phyloP scores from a whole-genome alignment of 2,888 invertebrate species.

The Scelioninae gen. 1 region DNA sequence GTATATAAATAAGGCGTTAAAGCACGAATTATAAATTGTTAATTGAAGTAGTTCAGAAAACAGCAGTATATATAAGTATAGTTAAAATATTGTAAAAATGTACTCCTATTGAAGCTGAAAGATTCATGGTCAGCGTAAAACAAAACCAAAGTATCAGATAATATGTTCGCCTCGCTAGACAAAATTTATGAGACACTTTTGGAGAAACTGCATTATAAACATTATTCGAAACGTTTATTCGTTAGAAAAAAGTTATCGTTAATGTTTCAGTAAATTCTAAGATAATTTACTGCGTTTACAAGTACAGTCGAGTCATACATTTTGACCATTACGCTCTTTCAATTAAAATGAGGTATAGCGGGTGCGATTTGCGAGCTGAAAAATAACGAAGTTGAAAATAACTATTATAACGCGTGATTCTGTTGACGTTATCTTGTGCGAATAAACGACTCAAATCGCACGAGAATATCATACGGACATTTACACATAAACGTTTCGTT shows the following conservation, averaged over 20 bases:
- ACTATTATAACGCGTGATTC: slow-evolving; percentile 18
- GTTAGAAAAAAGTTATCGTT: slow-evolving; percentile 57
- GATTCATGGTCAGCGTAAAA: slow-evolving; percentile 12
- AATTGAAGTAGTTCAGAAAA: not conserved
- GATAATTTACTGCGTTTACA: slow-evolving; percentile 60
- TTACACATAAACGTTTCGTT: slow-evolving; percentile 19
- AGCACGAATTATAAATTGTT: not conserved
- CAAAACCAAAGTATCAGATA: slow-evolving; percentile 30
- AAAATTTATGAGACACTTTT: slow-evolving; percentile 62
- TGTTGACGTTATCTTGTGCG: slow-evolving; percentile 42
- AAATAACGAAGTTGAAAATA: slow-evolving; percentile 15
- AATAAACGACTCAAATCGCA: slow-evolving; percentile 27
- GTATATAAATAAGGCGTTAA: too few species aligned
- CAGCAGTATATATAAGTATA: not conserved
- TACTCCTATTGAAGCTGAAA: slow-evolving; percentile 6
- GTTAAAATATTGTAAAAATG: not conserved
- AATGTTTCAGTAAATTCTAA: slow-evolving; percentile 55
- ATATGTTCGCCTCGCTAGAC: slow-evolving; percentile 11
- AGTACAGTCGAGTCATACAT: slow-evolving; percentile 49
- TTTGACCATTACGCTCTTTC: slow-evolving; percentile 43
- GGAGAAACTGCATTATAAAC: slow-evolving; percentile 53
- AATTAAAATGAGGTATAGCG: slow-evolving; percentile 46
- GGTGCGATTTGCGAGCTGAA: slow-evolving; percentile 19
- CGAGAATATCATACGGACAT: slow-evolving; percentile 35
- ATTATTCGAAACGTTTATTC: slow-evolving; percentile 51